phyloP scores from a whole-genome alignment of 2,113 vertebrate species.

The Oreochromis niloticus region DNA sequence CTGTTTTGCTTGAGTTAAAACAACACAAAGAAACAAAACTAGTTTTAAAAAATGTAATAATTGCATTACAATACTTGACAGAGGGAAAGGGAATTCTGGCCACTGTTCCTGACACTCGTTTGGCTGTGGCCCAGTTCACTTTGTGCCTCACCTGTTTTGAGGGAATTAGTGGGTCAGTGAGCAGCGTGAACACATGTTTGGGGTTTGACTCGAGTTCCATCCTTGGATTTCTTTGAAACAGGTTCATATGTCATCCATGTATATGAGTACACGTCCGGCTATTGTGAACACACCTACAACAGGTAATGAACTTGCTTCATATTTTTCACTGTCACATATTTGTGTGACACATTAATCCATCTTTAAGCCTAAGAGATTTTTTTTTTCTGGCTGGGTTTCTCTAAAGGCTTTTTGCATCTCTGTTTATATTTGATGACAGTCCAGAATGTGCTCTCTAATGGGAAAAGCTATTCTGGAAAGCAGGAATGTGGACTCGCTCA shows the following conservation, averaged over 20 bases:
- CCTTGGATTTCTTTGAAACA: not conserved
- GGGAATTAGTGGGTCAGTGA: not conserved
- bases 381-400: not conserved
- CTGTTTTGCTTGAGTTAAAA: not conserved
- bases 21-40: not conserved
- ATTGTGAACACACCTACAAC: not conserved
- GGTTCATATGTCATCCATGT: not conserved
- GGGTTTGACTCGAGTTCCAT: not conserved
- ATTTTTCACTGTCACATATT: not conserved
- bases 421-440: slow-evolving; percentile 22
- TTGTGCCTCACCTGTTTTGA: not conserved
- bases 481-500: slow-evolving; percentile 22
- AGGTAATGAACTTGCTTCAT: not conserved
- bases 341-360: not conserved
- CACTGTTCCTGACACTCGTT: not conserved
- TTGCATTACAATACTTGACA: not conserved
- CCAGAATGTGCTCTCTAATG: slow-evolving; percentile 36
- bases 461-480: slow-evolving; percentile 47
- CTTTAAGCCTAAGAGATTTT: not conserved
- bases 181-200: not conserved
- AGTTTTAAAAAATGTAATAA: not conserved
- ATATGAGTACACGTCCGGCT: not conserved
- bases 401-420: not conserved
- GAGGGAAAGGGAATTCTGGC: not conserved
- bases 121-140: not conserved